Percentiles rank a stretch among this genome's conserved stretches.
These are phyloP conservation scores for Priapulus caudatus DNA, from an alignment of 2,888 invertebrate genomes.

Conservation along the genomic window DNA sequence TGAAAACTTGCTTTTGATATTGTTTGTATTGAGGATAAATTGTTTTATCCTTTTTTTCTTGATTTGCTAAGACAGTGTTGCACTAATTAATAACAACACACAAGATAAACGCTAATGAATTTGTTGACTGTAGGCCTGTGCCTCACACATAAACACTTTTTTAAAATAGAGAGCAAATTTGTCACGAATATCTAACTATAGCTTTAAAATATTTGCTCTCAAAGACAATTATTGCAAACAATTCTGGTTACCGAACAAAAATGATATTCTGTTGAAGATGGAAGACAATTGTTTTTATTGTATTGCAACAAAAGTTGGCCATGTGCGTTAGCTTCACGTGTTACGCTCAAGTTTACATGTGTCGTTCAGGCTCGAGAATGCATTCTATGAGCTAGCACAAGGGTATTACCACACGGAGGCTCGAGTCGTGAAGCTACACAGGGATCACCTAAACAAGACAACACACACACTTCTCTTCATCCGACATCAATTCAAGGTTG, in stretches of 20 bases:
- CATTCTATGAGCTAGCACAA: slow-evolving; percentile 83
- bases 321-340: not conserved
- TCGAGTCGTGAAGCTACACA: slow-evolving; percentile 70
- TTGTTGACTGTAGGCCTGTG: too few relatives aligned
- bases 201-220: too few relatives aligned
- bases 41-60: too few relatives aligned
- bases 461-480: slow-evolving; percentile 78
- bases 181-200: too few relatives aligned
- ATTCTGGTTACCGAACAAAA: not conserved
- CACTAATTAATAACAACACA: too few relatives aligned
- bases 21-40: too few relatives aligned
- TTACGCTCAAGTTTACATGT: slow-evolving; percentile 4
- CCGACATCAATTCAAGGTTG: slow-evolving; percentile 91
- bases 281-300: slow-evolving; percentile 5
- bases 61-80: too few relatives aligned
- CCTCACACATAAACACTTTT: too few relatives aligned
- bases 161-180: too few relatives aligned
- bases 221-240: too few relatives aligned
- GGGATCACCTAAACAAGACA: slow-evolving; percentile 77
- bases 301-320: not conserved
- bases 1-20: too few relatives aligned
- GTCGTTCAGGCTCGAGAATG: slow-evolving; percentile 64
- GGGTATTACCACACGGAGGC: slow-evolving; percentile 82
- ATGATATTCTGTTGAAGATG: slow-evolving; percentile 30
- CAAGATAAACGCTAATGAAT: too few relatives aligned